phyloP scores from a whole-genome alignment of 2,113 vertebrate species.

The Eidolon helvum region DNA sequence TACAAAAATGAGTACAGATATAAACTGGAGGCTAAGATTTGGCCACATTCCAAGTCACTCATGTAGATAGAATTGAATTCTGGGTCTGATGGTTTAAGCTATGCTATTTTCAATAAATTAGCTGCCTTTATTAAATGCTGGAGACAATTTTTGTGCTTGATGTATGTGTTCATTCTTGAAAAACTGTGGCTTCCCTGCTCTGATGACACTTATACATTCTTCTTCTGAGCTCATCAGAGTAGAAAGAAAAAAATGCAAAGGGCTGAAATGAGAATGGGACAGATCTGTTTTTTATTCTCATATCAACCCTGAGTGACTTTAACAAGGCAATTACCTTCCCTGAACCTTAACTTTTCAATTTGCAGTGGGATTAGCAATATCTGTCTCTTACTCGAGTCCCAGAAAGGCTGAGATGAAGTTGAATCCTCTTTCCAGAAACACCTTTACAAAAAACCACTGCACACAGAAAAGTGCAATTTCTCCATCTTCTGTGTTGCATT shows the following conservation, averaged over 20 bases:
- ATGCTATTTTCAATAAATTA: neutral
- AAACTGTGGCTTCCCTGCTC: neutral
- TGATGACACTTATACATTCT: neutral
- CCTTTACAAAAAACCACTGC: neutral
- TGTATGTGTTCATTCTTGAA: neutral
- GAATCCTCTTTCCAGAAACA: conserved; percentile 15
- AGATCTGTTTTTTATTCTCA: neutral
- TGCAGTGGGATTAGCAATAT: neutral
- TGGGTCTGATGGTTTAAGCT: neutral
- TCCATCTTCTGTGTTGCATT: neutral
- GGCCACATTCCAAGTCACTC: neutral
- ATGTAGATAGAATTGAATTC: neutral
- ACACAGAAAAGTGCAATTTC: neutral
- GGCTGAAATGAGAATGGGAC: neutral
- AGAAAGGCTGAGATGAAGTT: conserved; percentile 3
- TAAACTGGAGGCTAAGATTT: neutral
- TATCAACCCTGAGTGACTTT: conserved; percentile 39
- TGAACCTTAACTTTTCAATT: conserved; percentile 50
- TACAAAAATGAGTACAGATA: neutral
- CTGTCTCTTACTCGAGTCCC: neutral
- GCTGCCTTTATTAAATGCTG: neutral
- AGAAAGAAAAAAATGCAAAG: conserved; percentile 1
- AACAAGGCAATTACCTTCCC: conserved; percentile 32
- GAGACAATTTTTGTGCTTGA: neutral
- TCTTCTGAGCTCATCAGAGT: conserved; percentile 20